Evolutionary conservation across 2,113 vertebrate genomes (phyloP).

Genomic region (Pelobates fuscus): DNA sequence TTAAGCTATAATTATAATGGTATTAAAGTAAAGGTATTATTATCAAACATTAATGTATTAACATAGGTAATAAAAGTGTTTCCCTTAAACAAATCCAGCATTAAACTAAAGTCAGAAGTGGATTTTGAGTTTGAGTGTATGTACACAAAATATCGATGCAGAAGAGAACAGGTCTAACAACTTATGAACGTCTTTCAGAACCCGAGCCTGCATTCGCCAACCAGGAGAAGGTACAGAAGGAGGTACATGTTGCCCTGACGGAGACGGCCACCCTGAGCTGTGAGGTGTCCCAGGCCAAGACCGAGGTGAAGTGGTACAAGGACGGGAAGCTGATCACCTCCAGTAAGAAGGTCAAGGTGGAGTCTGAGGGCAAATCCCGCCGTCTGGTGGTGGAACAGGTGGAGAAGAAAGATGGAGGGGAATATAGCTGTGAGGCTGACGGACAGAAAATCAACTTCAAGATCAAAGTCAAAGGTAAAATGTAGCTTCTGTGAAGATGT

Average conservation of each 20-base stretch:
- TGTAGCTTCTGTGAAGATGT: too few relatives aligned
- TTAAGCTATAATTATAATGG: too few relatives aligned
- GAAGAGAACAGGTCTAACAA: too few relatives aligned
- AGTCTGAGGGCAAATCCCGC: slow-evolving; percentile 64
- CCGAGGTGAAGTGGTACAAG: slow-evolving; percentile 77
- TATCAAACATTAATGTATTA: too few relatives aligned
- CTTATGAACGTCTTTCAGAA: slow-evolving; percentile 4
- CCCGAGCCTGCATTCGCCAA: slow-evolving; percentile 60
- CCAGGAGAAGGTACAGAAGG: slow-evolving; percentile 67
- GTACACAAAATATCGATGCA: too few relatives aligned
- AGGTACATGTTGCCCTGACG: slow-evolving; percentile 64
- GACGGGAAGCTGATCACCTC: slow-evolving; percentile 67
- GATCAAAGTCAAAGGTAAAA: slow-evolving; percentile 46
- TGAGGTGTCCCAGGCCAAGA: slow-evolving; percentile 65
- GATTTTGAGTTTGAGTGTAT: too few relatives aligned
- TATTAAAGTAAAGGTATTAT: too few relatives aligned
- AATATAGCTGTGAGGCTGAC: slow-evolving; percentile 68
- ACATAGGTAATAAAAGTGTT: too few relatives aligned
- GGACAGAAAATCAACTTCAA: slow-evolving; percentile 69
- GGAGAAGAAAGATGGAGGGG: slow-evolving; percentile 71
- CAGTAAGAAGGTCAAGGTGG: slow-evolving; percentile 64
- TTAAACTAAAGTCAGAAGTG: too few relatives aligned
- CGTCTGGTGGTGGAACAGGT: slow-evolving; percentile 71
- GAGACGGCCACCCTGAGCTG: slow-evolving; percentile 70
- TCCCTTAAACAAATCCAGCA: too few relatives aligned